A percentile compares a stretch with the other conserved stretches of the same genome.
phyloP scores from a whole-genome alignment of 2,888 invertebrate species.

The Pantelozetes paolii region DNA sequence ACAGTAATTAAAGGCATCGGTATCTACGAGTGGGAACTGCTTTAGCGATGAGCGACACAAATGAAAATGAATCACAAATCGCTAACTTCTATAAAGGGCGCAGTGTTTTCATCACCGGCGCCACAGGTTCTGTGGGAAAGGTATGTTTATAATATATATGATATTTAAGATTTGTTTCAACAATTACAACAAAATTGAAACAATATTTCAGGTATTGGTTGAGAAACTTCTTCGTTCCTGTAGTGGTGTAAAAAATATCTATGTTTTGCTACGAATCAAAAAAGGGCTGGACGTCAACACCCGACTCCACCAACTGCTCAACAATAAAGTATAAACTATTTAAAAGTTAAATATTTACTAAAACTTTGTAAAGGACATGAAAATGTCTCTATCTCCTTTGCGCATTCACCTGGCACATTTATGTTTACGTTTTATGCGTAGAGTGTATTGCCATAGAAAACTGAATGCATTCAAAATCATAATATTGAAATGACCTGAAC shows the following conservation, averaged over 20 bases:
- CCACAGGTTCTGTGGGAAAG: conserved; percentile 86
- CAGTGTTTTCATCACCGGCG: conserved; percentile 86
- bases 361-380: too few species aligned
- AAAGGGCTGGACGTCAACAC: conserved; percentile 52
- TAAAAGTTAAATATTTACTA: conserved; percentile 14
- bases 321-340: conserved; percentile 39
- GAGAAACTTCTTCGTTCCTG: conserved; percentile 80
- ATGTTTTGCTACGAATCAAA: conserved; percentile 78
- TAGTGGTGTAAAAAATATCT: conserved; percentile 66
- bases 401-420: too few species aligned
- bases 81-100: conserved; percentile 46
- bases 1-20: background rate
- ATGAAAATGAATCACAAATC: conserved; percentile 43
- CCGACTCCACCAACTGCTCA: conserved; percentile 56
- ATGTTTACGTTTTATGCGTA: too few species aligned
- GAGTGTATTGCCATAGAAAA: too few species aligned
- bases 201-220: conserved; percentile 68
- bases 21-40: too few species aligned
- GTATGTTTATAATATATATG: too few species aligned
- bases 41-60: background rate
- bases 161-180: too few species aligned
- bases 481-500: too few species aligned
- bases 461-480: too few species aligned
- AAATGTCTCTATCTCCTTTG: too few species aligned
- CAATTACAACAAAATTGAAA: too few species aligned